Base-by-base conservation (phyloP, 2,113 vertebrate species). In the Toxotes chatareus region DNA sequence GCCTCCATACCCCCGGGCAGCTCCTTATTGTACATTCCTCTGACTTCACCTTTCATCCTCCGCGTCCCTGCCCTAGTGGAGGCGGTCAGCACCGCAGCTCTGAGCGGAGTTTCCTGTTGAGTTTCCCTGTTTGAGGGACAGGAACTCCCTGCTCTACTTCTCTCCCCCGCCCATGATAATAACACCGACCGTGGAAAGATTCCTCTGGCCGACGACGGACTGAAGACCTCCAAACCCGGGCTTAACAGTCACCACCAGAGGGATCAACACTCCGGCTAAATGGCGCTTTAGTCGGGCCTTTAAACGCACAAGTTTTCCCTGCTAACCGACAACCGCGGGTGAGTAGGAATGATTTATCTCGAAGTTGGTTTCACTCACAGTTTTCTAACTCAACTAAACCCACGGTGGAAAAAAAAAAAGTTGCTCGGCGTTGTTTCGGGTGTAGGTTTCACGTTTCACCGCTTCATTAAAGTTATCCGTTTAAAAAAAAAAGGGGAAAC, bases 111-210 rank as follows among this genome's bases (percentile, higher is more conserved):
- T 94, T 95, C 93, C 94, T 94, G 94, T 93, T 76, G 90, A 92
- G 88, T 94, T 92, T 94, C 92, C 94, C 93, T 93, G 90, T 89
- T 88, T 88, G 78, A 90, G 91, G 91, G 92, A 95, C 94, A 93
- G 94, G 94, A 96, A 96, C 94, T 94, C 92, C 93, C 90, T 82
- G 80, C 83, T 82, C 34, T 21, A 38, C 86, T 83, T 81, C 81
- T 73, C 77, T 86, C 70, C 87, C 74, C 91, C 93, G 89, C 88
- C 91, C 90, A 88, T 90, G 87, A 75, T 88, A 86, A 86, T 72
- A 88, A 86, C 81, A 82, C 70, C 70, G 64, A 76, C 65, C 38
- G 83, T 80, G 78, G 79, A 56, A 79, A 89, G 90, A 92, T 69
- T 86, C 75, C 63, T 84, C 59, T 23, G 82, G 44, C 38, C 57